Evolutionary conservation across 2,797 vertebrate genomes (phyloP), one percentile per base, ranked within the genome.

Genomic region (Diglossa cyanea): DNA sequence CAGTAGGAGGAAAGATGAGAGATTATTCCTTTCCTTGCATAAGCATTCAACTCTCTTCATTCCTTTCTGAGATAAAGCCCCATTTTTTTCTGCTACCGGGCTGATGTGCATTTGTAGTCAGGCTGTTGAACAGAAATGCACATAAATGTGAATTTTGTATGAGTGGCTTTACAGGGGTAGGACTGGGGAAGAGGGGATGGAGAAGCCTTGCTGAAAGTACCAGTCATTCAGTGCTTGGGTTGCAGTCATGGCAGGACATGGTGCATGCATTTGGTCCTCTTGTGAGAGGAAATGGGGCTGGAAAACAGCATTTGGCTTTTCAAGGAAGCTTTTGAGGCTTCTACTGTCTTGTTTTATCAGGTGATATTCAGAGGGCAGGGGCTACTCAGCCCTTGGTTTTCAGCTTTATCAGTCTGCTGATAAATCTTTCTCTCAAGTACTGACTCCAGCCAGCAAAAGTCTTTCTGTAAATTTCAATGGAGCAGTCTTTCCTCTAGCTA

Each of bases 261-360:
- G 10, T 17, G 24, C 5, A 0, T 63, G 25, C 1, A 1, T 93
- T 74, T 70, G 30, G 13, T 15, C 35, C n/a, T 71, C 20, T 57
- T 17, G 10, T 39, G 33, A 30, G 40, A 75, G 61, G 53, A 83
- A 51, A 9, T 0, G 0, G 10, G 6, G 14, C 72, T 80, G 51
- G 65, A 53, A 90, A n/a, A 39, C n/a, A 80, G 40, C 21, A 24
- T 57, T 80, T 80, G 53, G 20, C 72, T 86, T 71, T 71, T 71
- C 53, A 60, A 51, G 82, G 60, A 48, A 76, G n/a, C 18, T 63
- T 85, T 55, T 24, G 47, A 83, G 65, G 33, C 60, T 95, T 60
- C 42, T 4, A 0, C 19, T 39, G 24, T 67, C 37, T 85, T 17
- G n/a, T 45, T 35, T 42, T 66, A 30, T 67, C n/a, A 28, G 55